Base-by-base conservation (phyloP, 2,888 invertebrate species). In the Hypselothyrea guttata region DNA sequence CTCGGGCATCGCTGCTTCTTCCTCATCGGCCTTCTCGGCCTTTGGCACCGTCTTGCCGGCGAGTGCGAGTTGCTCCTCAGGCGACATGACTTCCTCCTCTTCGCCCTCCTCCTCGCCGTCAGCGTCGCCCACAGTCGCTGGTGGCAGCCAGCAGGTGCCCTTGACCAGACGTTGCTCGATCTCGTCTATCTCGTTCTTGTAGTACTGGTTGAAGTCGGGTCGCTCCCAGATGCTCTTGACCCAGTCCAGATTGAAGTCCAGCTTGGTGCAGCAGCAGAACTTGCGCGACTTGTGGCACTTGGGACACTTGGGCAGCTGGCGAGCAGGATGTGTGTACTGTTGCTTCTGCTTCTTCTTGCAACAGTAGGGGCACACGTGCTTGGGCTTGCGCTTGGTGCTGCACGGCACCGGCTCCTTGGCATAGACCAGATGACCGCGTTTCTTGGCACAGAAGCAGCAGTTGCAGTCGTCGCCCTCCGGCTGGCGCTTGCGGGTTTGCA, bases 371-470 rank as follows among this genome's bases (percentile, higher is more conserved):
- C 88, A 88, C 2, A 62, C 69, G 16, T 78, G 86, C 37, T 65
- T 69, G n/a, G 75, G 69, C 64, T 77, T 86, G 38, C 75, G 81
- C 27, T 77, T 84, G n/a, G 51, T 66, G n/a, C 66, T 63, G 47
- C 71, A 71, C 2, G 78, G 84, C 5, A 75, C 67, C 13, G 85
- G 76, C 35, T 82, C 68, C 46, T 85, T 79, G 40, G 75, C 85
- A 28, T 87, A 87, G 7, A 88, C 70, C 5, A 86, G 46, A 47
- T 87, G 83, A 0, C 83, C 85, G 1, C 88, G 79, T n/a, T 83
- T 82, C 75, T 87, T 87, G 16, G 85, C 78, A 35, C 88, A 88
- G 75, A 87, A 88, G 18, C 88, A 88, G 42, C 88, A 88, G 37
- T 87, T 88, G 53, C 88, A 88, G 7, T 85, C 76, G 4, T 88